A percentile compares a stretch with the other conserved stretches of the same genome.
Conservation (phyloP, 1,140 invertebrate genomes). For the Lucilia sericata region DNA sequence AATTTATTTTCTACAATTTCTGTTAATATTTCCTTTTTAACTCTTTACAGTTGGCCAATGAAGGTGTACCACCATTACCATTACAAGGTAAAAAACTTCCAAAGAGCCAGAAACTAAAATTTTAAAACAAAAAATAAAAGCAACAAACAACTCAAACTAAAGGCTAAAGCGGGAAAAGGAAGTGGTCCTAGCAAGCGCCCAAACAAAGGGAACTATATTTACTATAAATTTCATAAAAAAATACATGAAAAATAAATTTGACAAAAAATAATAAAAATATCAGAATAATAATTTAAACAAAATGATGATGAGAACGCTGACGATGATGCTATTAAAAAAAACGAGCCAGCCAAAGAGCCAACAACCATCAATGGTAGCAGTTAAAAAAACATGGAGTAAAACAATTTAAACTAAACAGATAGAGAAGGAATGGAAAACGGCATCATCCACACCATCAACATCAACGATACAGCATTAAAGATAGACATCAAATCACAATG, state of each 20-base stretch:
- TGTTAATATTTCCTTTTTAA: neutral
- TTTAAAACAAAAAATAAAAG: constrained; percentile 30
- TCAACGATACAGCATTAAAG: neutral
- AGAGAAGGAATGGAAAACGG: neutral
- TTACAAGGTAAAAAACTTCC: constrained; percentile 51
- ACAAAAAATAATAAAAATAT: neutral
- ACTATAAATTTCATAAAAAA: neutral
- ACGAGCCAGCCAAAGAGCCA: neutral
- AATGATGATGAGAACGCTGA: neutral
- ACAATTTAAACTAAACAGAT: neutral
- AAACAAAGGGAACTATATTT: neutral
- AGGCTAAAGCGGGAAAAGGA: neutral
- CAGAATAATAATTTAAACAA: neutral
- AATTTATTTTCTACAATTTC: neutral
- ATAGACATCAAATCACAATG: constrained; percentile 39
- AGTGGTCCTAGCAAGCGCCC: neutral
- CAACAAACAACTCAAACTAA: constrained; percentile 28
- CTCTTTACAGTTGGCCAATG: constrained; percentile 47
- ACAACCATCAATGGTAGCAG: neutral
- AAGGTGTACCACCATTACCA: constrained; percentile 51
- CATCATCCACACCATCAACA: neutral
- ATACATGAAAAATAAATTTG: neutral
- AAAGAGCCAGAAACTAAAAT: constrained; percentile 51
- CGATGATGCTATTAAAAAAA: constrained; percentile 7
- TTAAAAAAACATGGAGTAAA: neutral